Base-by-base conservation (phyloP, 2,888 invertebrate genomes). In the Noctuana brunneofusca region DNA sequence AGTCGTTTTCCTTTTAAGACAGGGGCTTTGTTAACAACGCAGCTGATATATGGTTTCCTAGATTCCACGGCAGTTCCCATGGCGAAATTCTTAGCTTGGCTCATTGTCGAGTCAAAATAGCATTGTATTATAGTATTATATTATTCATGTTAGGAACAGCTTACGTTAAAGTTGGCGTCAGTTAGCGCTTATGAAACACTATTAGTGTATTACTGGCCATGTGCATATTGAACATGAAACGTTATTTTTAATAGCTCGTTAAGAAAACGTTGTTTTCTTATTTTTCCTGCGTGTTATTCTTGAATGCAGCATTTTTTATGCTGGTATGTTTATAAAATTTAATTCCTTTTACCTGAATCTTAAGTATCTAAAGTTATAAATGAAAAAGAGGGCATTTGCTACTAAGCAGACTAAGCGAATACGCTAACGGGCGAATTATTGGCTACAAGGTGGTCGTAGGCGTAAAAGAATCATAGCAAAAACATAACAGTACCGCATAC, bases 81-180 rank as follows among this genome's bases (percentile, higher is more conserved):
- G 55, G 64, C 48, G 55, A 58, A 50, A 52, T 63, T 62, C 49
- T 55, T 49, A 49, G 55, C 49, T 55, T 54, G 49, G 41, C 55
- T 50, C 74, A 76, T 76, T 79, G 77, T 76, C 75, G 72, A 74
- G 68, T 74, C 69, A 75, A 78, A 79, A 81, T 78, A 78, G 74
- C 76, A 80, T 75, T 79, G 75, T 79, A n/a, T n/a, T n/a, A n/a
- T n/a, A n/a, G n/a, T n/a, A n/a, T n/a, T 79, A 83, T 81, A 81
- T 81, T 75, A 78, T 58, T 68, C 75, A 74, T 72, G 71, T 72
- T 69, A 65, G 74, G 75, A 72, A 74, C 74, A 73, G 74, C 66
- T 60, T 69, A 69, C 66, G 68, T 67, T n/a, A 18, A 43, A 43
- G 9, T 43, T 43, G 3, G 11, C n/a, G n/a, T n/a, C 43, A 11